Evolutionary conservation across 2,888 invertebrate species (phyloP).

Genomic region (Macaria liturata): DNA sequence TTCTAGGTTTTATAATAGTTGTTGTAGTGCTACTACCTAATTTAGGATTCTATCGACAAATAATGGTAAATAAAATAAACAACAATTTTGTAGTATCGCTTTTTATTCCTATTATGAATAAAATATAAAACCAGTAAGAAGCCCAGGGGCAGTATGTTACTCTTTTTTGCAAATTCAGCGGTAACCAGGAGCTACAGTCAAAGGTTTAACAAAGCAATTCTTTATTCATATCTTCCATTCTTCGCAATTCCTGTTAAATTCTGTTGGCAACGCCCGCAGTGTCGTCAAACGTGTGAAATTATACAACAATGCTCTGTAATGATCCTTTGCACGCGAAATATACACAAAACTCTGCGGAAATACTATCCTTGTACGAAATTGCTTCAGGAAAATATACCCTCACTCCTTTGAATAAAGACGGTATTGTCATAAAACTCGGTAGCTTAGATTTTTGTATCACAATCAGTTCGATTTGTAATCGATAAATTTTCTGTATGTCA

Average conservation of each 20-base stretch:
- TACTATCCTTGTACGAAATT: slow-evolving; percentile 34
- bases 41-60: no score
- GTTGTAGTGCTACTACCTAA: no score
- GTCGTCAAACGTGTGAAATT: slow-evolving; percentile 80
- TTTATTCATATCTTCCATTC: slow-evolving; percentile 34
- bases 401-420: slow-evolving; percentile 9
- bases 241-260: slow-evolving; percentile 56
- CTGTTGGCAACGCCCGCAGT: slow-evolving; percentile 69
- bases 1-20: no score
- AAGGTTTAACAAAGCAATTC: slow-evolving; percentile 47
- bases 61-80: no score
- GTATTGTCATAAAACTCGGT: no score
- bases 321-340: slow-evolving; percentile 75
- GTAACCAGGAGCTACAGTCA: slow-evolving; percentile 49
- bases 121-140: neutral
- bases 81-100: no score
- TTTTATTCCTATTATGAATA: no score
- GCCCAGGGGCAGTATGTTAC: slow-evolving; percentile 33
- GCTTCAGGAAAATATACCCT: slow-evolving; percentile 41
- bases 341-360: slow-evolving; percentile 52
- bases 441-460: slow-evolving; percentile 25
- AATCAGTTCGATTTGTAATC: slow-evolving; percentile 16
- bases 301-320: slow-evolving; percentile 75
- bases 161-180: slow-evolving; percentile 43
- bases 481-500: slow-evolving; percentile 15